Base-by-base conservation (phyloP, 2,888 invertebrate genomes). In the Agrochola lychnidis region DNA sequence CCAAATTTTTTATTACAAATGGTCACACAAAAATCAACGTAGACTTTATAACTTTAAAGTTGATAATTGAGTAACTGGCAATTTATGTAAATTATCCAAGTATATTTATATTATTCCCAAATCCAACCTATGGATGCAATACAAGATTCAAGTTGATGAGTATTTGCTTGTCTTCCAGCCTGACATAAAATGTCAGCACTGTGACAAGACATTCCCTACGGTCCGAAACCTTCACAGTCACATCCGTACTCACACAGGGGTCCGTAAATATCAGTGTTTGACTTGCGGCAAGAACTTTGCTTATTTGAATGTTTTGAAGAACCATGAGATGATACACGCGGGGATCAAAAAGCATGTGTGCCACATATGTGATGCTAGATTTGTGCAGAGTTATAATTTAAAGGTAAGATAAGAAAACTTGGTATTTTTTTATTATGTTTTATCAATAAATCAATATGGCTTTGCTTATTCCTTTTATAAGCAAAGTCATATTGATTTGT, bases 291-390 rank as follows among this genome's bases (percentile, higher is more conserved):
- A 97, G 93, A 97, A 97, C 88, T 98, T 97, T 89, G 97, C 97
- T 0, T 97, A 97, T 59, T 97, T 97, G 84, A 97, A 97, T 86
- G 97, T 97, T 88, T 92, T 98, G 68, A 97, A 97, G 89, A 98
- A 98, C 87, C 98, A 98, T 88, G 98, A 98, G 89, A 95, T 97
- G 82, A 98, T 98, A 36, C 98, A 98, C 88, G 97, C 97, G 1
- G 98, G 98, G 0, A 94, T 98, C 56, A 98, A 98, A 90, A 97
- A 98, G 81, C 98, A 97, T 87, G 97, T 97, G 22, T 98, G 98
- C 87, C 97, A 98, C 88, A 95, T 98, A 64, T 98, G 98, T 89
- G 97, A 98, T 92, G 97, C 96, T 88, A 97, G 94, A 87, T 96
- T 96, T 83, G 95, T 96, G 57, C 96, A 96, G 87, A 92, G 92